Conservation (phyloP, 1,140 invertebrate genomes). For the Aethina tumida region DNA sequence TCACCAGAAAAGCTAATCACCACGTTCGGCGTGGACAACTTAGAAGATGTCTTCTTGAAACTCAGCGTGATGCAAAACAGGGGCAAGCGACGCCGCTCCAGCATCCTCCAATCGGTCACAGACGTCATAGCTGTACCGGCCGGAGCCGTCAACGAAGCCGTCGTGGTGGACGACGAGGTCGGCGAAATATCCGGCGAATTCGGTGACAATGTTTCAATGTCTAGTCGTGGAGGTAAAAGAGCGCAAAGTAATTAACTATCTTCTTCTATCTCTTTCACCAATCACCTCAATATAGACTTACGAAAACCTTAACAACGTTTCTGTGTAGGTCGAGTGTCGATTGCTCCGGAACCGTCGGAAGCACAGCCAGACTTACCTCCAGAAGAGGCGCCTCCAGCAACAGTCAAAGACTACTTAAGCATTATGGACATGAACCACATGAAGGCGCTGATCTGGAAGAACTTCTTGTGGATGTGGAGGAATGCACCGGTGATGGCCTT, state of each 20-base stretch:
- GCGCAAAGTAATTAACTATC: no score
- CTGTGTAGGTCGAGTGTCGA: constrained; percentile 23
- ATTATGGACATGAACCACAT: constrained; percentile 61
- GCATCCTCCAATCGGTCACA: constrained; percentile 64
- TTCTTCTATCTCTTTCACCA: no score
- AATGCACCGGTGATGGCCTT: constrained; percentile 86
- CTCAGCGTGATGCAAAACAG: constrained; percentile 73
- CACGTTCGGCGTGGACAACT: constrained; percentile 63
- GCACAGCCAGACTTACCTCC: constrained; percentile 46
- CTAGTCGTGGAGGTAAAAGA: constrained; percentile 53
- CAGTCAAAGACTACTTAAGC: constrained; percentile 48
- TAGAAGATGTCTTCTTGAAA: constrained; percentile 91
- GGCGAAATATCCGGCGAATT: constrained; percentile 77
- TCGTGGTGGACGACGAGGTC: constrained; percentile 53
- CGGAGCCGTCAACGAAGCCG: constrained; percentile 41
- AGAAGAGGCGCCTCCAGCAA: constrained; percentile 42
- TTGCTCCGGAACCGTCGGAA: constrained; percentile 21
- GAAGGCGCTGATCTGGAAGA: constrained; percentile 82
- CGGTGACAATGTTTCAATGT: constrained; percentile 70
- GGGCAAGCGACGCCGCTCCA: constrained; percentile 65
- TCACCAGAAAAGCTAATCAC: constrained; percentile 70
- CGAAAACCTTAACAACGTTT: no score
- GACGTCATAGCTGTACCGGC: constrained; percentile 48
- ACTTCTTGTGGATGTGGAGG: constrained; percentile 84
- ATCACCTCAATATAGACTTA: no score